These are phyloP conservation scores for Drosophila borborema DNA, from an alignment of 2,888 invertebrate genomes.

Conservation along the genomic window DNA sequence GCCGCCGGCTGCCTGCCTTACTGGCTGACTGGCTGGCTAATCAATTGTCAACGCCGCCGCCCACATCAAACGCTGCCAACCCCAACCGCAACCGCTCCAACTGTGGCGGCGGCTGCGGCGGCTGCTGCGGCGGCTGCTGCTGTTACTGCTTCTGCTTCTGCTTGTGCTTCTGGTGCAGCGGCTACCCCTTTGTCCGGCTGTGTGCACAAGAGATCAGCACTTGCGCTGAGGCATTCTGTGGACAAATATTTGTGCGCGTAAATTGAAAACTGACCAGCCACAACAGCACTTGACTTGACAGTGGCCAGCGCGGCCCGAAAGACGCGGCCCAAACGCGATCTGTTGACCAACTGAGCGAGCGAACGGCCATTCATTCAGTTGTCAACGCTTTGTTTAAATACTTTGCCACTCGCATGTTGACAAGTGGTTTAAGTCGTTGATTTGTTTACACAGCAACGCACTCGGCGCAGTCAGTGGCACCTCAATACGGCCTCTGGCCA, in stretches of 20 bases:
- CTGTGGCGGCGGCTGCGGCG: background rate
- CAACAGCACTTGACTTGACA: conserved; percentile 76
- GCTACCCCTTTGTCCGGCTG: conserved; percentile 37
- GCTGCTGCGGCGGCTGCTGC: background rate
- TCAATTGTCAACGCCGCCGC: conserved; percentile 79
- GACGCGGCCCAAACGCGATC: conserved; percentile 38
- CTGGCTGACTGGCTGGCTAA: conserved; percentile 54
- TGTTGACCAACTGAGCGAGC: conserved; percentile 37
- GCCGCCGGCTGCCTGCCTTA: conserved; percentile 15
- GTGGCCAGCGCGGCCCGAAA: conserved; percentile 35
- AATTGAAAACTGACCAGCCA: conserved; percentile 81
- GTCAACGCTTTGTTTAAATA: conserved; percentile 80
- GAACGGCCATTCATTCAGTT: conserved; percentile 71
- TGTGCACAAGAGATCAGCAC: conserved; percentile 78
- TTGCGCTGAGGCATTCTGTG: conserved; percentile 78
- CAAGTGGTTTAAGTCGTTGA: conserved; percentile 81
- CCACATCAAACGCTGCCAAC: conserved; percentile 73
- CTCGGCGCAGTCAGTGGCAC: conserved; percentile 49
- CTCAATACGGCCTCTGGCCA: background rate
- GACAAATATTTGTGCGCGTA: conserved; percentile 79
- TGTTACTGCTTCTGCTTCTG: background rate
- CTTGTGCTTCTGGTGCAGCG: background rate
- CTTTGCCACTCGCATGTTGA: conserved; percentile 80
- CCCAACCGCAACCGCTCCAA: conserved; percentile 15
- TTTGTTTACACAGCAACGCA: conserved; percentile 74